Evolutionary conservation across 2,888 invertebrate species (phyloP).

Genomic region (Helobdella robusta): DNA sequence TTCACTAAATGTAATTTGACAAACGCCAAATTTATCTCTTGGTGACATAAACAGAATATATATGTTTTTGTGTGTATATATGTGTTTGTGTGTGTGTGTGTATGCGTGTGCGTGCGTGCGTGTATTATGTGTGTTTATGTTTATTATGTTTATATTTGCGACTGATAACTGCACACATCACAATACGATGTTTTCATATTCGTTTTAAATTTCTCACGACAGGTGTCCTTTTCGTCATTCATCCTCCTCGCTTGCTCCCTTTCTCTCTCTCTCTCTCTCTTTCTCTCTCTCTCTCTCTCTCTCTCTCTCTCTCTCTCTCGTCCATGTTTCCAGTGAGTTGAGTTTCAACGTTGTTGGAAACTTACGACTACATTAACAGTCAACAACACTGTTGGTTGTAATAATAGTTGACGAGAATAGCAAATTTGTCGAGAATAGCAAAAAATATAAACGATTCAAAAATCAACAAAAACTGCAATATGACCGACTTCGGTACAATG

Average conservation of each 20-base stretch:
- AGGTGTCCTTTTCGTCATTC: background rate
- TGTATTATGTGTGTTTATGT: background rate
- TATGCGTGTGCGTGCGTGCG: slow-evolving; percentile 4
- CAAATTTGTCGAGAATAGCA: too few relatives aligned
- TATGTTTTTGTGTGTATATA: background rate
- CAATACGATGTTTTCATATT: too few relatives aligned
- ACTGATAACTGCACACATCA: too few relatives aligned
- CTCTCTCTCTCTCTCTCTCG: background rate
- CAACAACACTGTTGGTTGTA: too few relatives aligned
- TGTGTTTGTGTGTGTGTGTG: slow-evolving; percentile 1
- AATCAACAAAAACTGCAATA: too few relatives aligned
- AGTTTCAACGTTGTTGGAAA: background rate
- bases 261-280: slow-evolving; percentile 4
- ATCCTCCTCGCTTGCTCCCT: background rate
- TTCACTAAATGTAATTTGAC: background rate
- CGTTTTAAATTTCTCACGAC: background rate
- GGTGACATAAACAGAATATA: background rate
- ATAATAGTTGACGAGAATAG: too few relatives aligned
- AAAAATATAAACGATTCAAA: too few relatives aligned
- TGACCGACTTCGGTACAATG: slow-evolving; percentile 25
- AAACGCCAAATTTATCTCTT: background rate
- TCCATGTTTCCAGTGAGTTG: background rate
- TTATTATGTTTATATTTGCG: background rate
- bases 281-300: background rate
- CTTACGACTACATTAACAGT: too few relatives aligned